phyloP scores from a whole-genome alignment of 2,888 invertebrate species.

The Tipula helvola region DNA sequence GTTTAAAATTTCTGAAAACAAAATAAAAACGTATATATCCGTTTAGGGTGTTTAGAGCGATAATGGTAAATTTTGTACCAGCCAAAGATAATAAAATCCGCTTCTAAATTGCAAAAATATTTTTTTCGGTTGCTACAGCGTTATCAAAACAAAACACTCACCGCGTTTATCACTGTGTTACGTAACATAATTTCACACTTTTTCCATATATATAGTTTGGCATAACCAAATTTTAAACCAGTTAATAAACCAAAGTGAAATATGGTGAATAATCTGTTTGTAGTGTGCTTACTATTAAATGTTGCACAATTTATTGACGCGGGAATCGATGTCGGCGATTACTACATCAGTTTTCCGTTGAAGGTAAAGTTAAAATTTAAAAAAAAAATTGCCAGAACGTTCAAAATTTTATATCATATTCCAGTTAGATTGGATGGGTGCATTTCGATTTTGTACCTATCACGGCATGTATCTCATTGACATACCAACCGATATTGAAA shows the following conservation, averaged over 20 bases:
- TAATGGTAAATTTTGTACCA: neutral
- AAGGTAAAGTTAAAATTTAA: neutral
- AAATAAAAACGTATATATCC: neutral
- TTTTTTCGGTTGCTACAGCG: neutral
- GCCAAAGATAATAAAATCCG: neutral
- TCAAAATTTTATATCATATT: neutral
- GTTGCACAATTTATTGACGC: neutral
- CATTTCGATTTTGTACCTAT: neutral
- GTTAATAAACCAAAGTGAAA: neutral
- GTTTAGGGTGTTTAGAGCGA: neutral
- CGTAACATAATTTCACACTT: neutral
- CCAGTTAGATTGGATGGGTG: neutral
- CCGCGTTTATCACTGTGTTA: neutral
- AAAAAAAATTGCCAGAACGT: neutral
- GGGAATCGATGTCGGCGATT: neutral
- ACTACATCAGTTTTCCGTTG: neutral
- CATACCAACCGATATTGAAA: neutral
- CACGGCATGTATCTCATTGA: neutral
- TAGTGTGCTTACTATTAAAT: neutral
- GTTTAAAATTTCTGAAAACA: neutral
- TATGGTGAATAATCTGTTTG: neutral
- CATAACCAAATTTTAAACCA: neutral
- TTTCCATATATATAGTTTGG: neutral
- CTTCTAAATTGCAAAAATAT: neutral
- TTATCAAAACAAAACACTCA: neutral